phyloP scores from a whole-genome alignment of 2,888 invertebrate species.

The Ferdinandea cuprea region DNA sequence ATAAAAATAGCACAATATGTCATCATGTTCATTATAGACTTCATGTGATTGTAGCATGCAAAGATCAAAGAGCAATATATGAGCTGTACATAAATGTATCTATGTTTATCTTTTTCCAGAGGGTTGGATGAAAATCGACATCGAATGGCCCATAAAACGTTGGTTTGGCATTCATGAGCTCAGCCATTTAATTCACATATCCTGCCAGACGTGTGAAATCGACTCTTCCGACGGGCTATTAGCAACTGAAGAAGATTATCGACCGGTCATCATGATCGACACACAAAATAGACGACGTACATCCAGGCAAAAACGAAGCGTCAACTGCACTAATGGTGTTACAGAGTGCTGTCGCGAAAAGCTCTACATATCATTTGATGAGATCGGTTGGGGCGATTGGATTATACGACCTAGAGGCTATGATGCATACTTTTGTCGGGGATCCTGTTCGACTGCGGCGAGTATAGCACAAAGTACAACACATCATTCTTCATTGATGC shows the following conservation, averaged over 20 bases:
- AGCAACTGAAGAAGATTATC: conserved; percentile 87
- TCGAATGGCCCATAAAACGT: conserved; percentile 89
- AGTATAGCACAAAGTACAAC: conserved; percentile 87
- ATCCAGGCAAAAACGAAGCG: conserved; percentile 84
- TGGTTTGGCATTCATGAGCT: conserved; percentile 89
- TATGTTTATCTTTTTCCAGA: conserved; percentile 83
- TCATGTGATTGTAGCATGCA: too few relatives aligned
- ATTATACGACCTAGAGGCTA: conserved; percentile 92
- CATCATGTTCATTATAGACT: not conserved
- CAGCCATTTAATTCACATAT: conserved; percentile 89
- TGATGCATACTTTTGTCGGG: conserved; percentile 94
- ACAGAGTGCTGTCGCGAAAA: conserved; percentile 93
- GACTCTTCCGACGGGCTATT: conserved; percentile 86
- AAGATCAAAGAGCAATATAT: too few relatives aligned
- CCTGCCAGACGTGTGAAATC: conserved; percentile 90
- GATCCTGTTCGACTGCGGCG: conserved; percentile 89
- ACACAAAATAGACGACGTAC: conserved; percentile 88
- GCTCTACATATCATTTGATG: conserved; percentile 91
- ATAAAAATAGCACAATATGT: too few relatives aligned
- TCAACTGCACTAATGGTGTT: conserved; percentile 88
- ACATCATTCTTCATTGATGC: conserved; percentile 89
- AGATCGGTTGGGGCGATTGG: conserved; percentile 95
- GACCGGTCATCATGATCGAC: conserved; percentile 91
- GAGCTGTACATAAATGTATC: not conserved
- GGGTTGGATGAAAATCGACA: conserved; percentile 92